Base-by-base conservation (phyloP, 2,888 invertebrate species). In the Calephelis perditalis region DNA sequence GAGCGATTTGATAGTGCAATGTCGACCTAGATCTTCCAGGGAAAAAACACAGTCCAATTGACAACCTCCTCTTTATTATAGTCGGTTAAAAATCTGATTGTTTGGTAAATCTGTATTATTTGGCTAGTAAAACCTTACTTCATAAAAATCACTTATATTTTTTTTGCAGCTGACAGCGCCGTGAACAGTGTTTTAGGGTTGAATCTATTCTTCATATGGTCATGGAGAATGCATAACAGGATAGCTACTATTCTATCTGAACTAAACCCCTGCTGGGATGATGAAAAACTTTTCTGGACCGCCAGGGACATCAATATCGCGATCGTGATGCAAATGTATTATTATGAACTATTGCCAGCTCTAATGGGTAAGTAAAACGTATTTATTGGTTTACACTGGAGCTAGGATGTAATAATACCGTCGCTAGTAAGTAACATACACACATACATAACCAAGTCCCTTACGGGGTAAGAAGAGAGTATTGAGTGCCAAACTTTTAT, bases 301-400 rank as follows among this genome's bases (percentile, higher is more conserved):
- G 70, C 81, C 0, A 69, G 78, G 62, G 77, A 80, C n/a, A 79
- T 81, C 11, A 71, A 73, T 43, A 79, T 80, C 7, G 78, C 78
- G 11, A 66, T 67, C 8, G 62, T 46, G 4, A 55, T 71, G 57
- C 78, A 79, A 62, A 73, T 81, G 12, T 69, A 67, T 43, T 70
- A 70, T 10, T 75, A 80, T 54, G 81, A 81, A 58, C 36, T 77
- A 36, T 45, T 73, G 52, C 67, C 77, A 1, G 62, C 65, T 6
- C 56, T 78, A 8, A 52, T 81, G 65, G 81, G 81, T 81, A 67
- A 71, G 72, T 54, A 52, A 9, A 7, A 47, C 26, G 12, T 9
- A 7, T 5, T 12, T 9, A 26, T 15, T 40, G 26, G 4, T 26
- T 26, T 26, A 40, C 6, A 40, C 8, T 40, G 40, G 8, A 1